phyloP scores from a whole-genome alignment of 2,888 invertebrate species.

The Oscheius sp. region DNA sequence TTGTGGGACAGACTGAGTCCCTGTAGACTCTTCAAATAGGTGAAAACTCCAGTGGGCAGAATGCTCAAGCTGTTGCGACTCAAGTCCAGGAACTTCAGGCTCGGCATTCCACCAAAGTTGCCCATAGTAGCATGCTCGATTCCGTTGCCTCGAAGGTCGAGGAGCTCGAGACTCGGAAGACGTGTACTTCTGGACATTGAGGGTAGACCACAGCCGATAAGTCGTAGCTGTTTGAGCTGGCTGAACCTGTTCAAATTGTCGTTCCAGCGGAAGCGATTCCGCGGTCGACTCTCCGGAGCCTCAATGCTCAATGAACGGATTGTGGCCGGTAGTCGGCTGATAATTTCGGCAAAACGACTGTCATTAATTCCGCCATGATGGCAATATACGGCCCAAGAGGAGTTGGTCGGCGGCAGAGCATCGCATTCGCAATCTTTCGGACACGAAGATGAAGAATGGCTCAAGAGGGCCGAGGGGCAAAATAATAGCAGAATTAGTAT shows the following conservation, averaged over 20 bases:
- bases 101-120: conserved; percentile 72
- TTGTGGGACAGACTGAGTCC: conserved; percentile 79
- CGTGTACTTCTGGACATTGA: conserved; percentile 66
- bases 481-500: conserved; percentile 28
- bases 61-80: conserved; percentile 77
- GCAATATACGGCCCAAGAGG: conserved; percentile 61
- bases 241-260: conserved; percentile 69
- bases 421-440: conserved; percentile 67
- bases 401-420: conserved; percentile 41
- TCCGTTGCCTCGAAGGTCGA: conserved; percentile 62
- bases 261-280: conserved; percentile 69
- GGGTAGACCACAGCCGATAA: conserved; percentile 66
- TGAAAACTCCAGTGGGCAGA: conserved; percentile 75
- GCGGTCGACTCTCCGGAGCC: conserved; percentile 54
- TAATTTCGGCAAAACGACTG: conserved; percentile 59
- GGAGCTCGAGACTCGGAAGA: conserved; percentile 62
- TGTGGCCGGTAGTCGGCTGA: conserved; percentile 59
- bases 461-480: conserved; percentile 5
- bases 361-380: conserved; percentile 65
- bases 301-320: conserved; percentile 71
- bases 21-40: conserved; percentile 58
- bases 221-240: conserved; percentile 63
- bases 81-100: conserved; percentile 78
- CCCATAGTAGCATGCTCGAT: conserved; percentile 65
- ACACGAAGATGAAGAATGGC: conserved; percentile 41